phyloP scores from a whole-genome alignment of 2,888 invertebrate species.

The Synergus itoensis region DNA sequence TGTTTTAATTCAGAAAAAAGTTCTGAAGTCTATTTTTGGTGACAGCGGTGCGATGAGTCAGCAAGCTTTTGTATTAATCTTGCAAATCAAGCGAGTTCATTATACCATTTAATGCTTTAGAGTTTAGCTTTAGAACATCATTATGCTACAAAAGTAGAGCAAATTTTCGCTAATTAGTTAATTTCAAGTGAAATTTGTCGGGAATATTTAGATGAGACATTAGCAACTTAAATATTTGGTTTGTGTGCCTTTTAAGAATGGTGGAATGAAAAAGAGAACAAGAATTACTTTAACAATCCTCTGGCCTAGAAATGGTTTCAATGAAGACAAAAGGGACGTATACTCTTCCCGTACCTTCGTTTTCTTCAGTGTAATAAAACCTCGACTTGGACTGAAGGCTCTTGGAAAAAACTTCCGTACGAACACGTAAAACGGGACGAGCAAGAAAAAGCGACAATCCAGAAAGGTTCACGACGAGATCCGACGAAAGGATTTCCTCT shows the following conservation, averaged over 20 bases:
- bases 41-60: background rate
- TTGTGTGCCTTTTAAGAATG: background rate
- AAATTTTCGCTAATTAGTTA: background rate
- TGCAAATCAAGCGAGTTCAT: background rate
- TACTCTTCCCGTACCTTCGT: slow-evolving; percentile 7
- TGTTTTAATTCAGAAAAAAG: background rate
- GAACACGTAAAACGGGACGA: slow-evolving; percentile 26
- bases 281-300: slow-evolving; percentile 20
- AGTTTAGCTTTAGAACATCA: too few species aligned
- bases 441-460: slow-evolving; percentile 34
- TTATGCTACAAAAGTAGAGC: background rate
- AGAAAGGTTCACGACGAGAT: slow-evolving; percentile 24
- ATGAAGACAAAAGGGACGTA: slow-evolving; percentile 25
- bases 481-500: slow-evolving; percentile 32
- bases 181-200: background rate
- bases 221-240: slow-evolving; percentile 4
- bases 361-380: slow-evolving; percentile 13
- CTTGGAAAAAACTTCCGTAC: slow-evolving; percentile 26
- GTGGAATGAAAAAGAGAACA: background rate
- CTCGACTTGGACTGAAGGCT: slow-evolving; percentile 3
- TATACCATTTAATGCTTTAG: background rate
- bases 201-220: slow-evolving; percentile 1
- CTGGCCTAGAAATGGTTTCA: slow-evolving; percentile 26
- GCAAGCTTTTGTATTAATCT: background rate
- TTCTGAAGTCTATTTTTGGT: background rate